Evolutionary conservation across 2,113 vertebrate species (phyloP).

Genomic region (Pteronura brasiliensis): DNA sequence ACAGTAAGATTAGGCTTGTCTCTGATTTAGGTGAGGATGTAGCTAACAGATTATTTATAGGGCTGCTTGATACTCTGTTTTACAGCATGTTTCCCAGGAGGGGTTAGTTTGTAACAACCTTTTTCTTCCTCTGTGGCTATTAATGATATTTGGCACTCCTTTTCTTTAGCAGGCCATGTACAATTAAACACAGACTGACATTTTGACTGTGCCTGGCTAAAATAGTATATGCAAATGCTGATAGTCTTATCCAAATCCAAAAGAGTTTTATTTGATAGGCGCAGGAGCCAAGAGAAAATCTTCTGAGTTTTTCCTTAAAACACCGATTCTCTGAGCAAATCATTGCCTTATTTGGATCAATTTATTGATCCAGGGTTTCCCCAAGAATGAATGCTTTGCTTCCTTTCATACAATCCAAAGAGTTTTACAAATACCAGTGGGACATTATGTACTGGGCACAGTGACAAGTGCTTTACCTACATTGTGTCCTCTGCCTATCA

Average conservation of each 20-base stretch:
- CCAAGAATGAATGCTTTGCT: not conserved
- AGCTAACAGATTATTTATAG: slow-evolving; percentile 16
- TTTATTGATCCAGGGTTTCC: slow-evolving; percentile 4
- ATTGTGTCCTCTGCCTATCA: not conserved
- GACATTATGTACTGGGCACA: not conserved
- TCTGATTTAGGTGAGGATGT: not conserved
- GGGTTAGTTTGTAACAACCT: not conserved
- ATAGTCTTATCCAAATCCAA: not conserved
- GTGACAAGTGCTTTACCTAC: not conserved
- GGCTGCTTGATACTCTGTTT: not conserved
- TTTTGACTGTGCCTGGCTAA: not conserved
- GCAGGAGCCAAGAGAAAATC: not conserved
- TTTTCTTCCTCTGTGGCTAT: slow-evolving; percentile 29
- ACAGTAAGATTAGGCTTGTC: not conserved
- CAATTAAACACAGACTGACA: slow-evolving; percentile 32
- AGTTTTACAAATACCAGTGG: not conserved
- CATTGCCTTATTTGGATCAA: slow-evolving; percentile 14
- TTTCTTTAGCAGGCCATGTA: not conserved
- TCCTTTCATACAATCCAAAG: not conserved
- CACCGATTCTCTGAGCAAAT: not conserved
- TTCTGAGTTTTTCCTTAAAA: slow-evolving; percentile 2
- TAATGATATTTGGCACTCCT: slow-evolving; percentile 21
- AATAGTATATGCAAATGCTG: not conserved
- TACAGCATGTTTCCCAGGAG: not conserved
- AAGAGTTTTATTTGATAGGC: not conserved